Percentiles rank a stretch among this genome's conserved stretches.
Evolutionary conservation across 2,797 vertebrate species (phyloP).

Genomic region (Chelon auratus): DNA sequence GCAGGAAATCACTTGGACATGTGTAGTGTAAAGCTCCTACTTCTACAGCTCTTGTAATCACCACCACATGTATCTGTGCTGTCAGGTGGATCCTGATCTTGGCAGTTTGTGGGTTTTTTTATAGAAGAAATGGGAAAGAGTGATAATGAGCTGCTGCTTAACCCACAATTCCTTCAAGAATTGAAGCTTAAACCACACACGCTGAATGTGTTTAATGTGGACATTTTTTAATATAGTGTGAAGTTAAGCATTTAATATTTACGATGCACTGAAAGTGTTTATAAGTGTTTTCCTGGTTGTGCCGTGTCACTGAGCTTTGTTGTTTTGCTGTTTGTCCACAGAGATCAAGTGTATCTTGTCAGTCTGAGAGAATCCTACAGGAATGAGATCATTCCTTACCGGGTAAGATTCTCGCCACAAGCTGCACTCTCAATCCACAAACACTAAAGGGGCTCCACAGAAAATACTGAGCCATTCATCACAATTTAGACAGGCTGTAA

Average conservation of each 20-base stretch:
- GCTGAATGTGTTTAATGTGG: no score
- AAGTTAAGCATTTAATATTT: background rate
- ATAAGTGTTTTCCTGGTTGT: background rate
- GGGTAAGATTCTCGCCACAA: constrained; percentile 86
- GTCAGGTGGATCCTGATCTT: constrained; percentile 34
- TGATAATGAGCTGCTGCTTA: constrained; percentile 18
- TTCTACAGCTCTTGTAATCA: constrained; percentile 44
- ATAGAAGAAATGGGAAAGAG: background rate
- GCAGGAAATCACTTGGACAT: constrained; percentile 72
- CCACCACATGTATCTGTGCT: constrained; percentile 48
- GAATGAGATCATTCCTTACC: constrained; percentile 95
- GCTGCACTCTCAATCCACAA: constrained; percentile 56
- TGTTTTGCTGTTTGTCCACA: constrained; percentile 73
- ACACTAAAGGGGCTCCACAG: constrained; percentile 56
- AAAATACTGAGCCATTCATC: constrained; percentile 71
- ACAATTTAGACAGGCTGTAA: constrained; percentile 68
- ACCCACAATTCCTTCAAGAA: background rate
- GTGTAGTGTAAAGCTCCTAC: constrained; percentile 55
- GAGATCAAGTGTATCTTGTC: constrained; percentile 99
- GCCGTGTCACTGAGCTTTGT: constrained; percentile 39
- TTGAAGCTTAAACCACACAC: background rate
- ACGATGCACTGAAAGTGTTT: no score
- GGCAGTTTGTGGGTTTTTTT: background rate
- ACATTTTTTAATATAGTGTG: no score
- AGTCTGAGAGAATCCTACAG: constrained; percentile 96